Conservation (phyloP, 2,888 invertebrate genomes). For the Ophraella communa region DNA sequence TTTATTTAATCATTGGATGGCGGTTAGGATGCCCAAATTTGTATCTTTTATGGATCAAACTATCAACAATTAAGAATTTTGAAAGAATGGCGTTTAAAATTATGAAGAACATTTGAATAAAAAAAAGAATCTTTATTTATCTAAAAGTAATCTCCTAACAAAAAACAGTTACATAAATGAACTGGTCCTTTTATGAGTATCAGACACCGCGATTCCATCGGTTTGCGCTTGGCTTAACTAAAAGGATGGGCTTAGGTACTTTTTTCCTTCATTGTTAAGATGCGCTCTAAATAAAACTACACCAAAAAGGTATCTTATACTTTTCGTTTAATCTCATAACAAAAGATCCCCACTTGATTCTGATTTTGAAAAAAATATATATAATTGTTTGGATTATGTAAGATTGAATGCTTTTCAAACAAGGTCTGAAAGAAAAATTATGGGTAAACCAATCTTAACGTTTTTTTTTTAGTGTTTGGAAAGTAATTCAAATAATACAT, state of each 20-base stretch:
- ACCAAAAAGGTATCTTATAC: constrained; percentile 34
- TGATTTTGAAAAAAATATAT: constrained; percentile 22
- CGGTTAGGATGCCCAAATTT: too few species aligned
- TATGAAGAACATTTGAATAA: too few species aligned
- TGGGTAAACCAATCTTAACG: neutral
- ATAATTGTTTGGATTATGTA: constrained; percentile 8
- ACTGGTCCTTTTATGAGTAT: constrained; percentile 30
- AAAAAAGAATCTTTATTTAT: too few species aligned
- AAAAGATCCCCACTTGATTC: constrained; percentile 35
- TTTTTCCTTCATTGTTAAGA: constrained; percentile 36
- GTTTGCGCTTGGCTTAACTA: constrained; percentile 56
- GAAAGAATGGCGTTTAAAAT: too few species aligned
- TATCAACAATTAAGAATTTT: too few species aligned
- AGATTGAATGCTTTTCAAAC: neutral
- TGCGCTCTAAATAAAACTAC: constrained; percentile 33
- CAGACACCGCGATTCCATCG: constrained; percentile 49
- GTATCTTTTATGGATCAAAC: too few species aligned
- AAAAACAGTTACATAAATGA: constrained; percentile 38
- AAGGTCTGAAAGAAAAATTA: neutral
- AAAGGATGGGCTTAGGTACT: constrained; percentile 51
- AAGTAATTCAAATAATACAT: too few species aligned
- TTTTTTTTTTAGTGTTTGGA: neutral
- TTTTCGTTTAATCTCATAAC: constrained; percentile 40
- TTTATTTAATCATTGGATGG: too few species aligned
- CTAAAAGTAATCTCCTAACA: constrained; percentile 3